Evolutionary conservation across 2,888 invertebrate genomes (phyloP).

Genomic region (Tigriopus californicus): DNA sequence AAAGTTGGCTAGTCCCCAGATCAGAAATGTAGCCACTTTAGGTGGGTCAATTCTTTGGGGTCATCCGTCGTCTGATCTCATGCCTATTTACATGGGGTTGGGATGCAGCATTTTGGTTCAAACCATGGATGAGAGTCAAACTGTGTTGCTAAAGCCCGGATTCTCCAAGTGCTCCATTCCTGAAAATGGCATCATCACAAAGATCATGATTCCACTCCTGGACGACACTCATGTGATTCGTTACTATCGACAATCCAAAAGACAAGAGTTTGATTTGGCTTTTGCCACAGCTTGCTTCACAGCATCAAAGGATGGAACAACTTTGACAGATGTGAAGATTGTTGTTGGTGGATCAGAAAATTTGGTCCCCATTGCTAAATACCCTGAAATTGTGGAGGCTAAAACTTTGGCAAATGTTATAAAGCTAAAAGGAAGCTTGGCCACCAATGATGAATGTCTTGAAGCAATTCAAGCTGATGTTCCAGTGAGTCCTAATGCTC

Average conservation of each 20-base stretch:
- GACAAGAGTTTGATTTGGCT: not conserved
- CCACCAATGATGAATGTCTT: too few relatives aligned
- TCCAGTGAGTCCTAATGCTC: too few relatives aligned
- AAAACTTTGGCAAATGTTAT: too few relatives aligned
- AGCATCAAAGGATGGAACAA: not conserved
- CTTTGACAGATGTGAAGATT: not conserved
- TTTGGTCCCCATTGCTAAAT: not conserved
- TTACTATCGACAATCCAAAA: not conserved
- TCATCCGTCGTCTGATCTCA: constrained; percentile 3
- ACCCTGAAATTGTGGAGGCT: not conserved
- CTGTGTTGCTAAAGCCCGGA: too few relatives aligned
- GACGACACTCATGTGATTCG: not conserved
- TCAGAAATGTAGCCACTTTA: constrained; percentile 8
- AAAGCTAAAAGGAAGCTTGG: too few relatives aligned
- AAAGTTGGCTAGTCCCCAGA: not conserved
- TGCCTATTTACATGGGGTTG: not conserved
- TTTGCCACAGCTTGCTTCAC: not conserved
- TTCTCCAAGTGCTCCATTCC: too few relatives aligned
- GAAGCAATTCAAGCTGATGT: too few relatives aligned
- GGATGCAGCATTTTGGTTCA: not conserved
- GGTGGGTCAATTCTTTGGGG: constrained; percentile 6
- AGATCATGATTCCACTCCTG: not conserved
- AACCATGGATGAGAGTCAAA: too few relatives aligned
- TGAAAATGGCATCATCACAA: not conserved
- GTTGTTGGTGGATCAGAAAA: not conserved